phyloP scores from a whole-genome alignment of 2,888 invertebrate species.

The Drosophila stalkeri region DNA sequence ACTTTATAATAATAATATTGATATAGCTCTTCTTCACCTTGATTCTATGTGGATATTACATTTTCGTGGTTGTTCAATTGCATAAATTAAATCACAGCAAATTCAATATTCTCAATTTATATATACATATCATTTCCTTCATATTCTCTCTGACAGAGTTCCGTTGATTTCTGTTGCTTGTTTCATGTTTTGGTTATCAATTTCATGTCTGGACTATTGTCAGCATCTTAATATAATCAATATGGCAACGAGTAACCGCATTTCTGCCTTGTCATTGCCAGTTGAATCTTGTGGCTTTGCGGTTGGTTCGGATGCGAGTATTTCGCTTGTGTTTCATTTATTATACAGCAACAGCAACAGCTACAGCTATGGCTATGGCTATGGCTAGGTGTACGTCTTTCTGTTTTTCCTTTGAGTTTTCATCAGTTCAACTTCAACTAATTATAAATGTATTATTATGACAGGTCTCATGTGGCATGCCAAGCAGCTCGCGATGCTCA shows the following conservation, averaged over 20 bases:
- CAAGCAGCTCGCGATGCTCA: slow-evolving; percentile 42
- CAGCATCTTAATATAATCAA: slow-evolving; percentile 44
- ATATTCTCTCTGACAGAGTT: slow-evolving; percentile 2
- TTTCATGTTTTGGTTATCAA: slow-evolving; percentile 55
- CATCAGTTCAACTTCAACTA: slow-evolving; percentile 40
- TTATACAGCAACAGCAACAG: slow-evolving; percentile 8
- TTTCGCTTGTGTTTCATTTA: slow-evolving; percentile 27
- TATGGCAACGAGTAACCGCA: slow-evolving; percentile 53
- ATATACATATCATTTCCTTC: neutral
- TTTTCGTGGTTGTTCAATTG: neutral
- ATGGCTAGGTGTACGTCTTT: neutral
- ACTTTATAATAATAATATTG: neutral
- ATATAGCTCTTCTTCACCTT: neutral
- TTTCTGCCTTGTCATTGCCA: slow-evolving; percentile 50
- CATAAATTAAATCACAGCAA: neutral
- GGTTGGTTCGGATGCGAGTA: slow-evolving; percentile 18
- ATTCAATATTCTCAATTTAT: neutral
- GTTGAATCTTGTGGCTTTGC: slow-evolving; percentile 44
- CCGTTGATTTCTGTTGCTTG: neutral
- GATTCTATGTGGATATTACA: neutral
- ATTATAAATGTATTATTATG: slow-evolving; percentile 63
- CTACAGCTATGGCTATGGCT: neutral
- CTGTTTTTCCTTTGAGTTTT: slow-evolving; percentile 15
- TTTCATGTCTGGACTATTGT: slow-evolving; percentile 42
- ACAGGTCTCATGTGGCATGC: slow-evolving; percentile 45